Evolutionary conservation across 2,888 invertebrate genomes (phyloP).

Genomic region (Ichneumoninae sp.): DNA sequence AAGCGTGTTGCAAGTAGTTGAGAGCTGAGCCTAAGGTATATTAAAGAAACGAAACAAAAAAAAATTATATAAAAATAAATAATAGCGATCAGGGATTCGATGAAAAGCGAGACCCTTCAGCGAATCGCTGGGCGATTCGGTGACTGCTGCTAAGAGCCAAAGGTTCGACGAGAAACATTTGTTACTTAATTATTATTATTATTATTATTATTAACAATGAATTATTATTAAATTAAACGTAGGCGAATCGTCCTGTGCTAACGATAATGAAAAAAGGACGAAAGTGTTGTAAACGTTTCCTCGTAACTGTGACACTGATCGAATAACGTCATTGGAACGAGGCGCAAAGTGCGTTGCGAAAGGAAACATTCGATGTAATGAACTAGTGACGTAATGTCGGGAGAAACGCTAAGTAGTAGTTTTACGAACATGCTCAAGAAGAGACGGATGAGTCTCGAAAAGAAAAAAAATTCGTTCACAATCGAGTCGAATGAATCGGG

Average conservation of each 20-base stretch:
- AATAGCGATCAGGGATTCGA: constrained; percentile 10
- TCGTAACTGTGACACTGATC: constrained; percentile 37
- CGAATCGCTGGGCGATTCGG: constrained; percentile 71
- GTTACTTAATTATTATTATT: constrained; percentile 64
- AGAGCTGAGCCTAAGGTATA: constrained; percentile 71
- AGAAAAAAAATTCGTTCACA: constrained; percentile 41
- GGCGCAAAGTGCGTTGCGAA: constrained; percentile 61
- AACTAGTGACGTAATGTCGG: constrained; percentile 40
- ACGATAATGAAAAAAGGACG: constrained; percentile 14
- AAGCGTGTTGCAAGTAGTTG: constrained; percentile 69
- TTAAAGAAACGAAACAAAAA: constrained; percentile 24
- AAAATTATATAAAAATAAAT: constrained; percentile 46
- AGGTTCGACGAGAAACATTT: constrained; percentile 68
- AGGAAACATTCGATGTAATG: constrained; percentile 10
- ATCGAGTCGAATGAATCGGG: constrained; percentile 33
- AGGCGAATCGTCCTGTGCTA: constrained; percentile 31
- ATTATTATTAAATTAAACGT: constrained; percentile 43
- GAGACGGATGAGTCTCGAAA: constrained; percentile 35
- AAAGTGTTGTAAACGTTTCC: constrained; percentile 28
- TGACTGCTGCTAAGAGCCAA: constrained; percentile 70
- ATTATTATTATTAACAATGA: constrained; percentile 28
- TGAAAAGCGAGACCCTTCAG: constrained; percentile 19
- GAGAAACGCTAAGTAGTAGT: constrained; percentile 48
- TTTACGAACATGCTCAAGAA: constrained; percentile 65
- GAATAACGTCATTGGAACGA: constrained; percentile 63